These are phyloP conservation scores for Sebastes hopkinsi DNA, from an alignment of 2,797 vertebrate species.

Conservation along the genomic window DNA sequence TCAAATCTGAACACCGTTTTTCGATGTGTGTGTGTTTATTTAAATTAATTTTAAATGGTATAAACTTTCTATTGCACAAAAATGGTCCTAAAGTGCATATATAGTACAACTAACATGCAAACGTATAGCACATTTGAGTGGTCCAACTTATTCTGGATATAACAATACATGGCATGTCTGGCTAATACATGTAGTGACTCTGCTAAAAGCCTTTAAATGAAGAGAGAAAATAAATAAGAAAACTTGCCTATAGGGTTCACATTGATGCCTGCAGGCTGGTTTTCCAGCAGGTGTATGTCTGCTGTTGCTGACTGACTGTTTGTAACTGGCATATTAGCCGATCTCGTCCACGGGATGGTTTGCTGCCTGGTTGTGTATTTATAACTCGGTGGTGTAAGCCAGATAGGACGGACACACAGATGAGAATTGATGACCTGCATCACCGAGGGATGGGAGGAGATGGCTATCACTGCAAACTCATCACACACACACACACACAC, in stretches of 20 bases:
- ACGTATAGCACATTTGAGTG: neutral
- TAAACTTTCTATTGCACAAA: neutral
- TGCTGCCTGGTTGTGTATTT: neutral
- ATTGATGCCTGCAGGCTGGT: neutral
- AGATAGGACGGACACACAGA: neutral
- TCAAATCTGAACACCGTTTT: too few relatives aligned
- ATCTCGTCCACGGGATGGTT: neutral
- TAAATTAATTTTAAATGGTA: too few relatives aligned
- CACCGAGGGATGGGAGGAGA: neutral
- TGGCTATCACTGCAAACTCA: neutral
- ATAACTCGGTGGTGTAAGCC: neutral
- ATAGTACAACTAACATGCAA: neutral
- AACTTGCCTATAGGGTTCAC: neutral
- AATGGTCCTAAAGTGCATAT: neutral
- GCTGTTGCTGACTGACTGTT: neutral
- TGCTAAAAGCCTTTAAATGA: neutral
- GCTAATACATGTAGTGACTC: neutral
- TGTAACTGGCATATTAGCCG: neutral
- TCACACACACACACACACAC: neutral
- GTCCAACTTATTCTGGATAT: neutral
- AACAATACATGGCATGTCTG: neutral
- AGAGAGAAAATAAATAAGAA: neutral
- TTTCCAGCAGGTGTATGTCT: neutral
- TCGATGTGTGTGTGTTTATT: too few relatives aligned
- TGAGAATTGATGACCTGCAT: neutral